Conservation (phyloP, 2,888 invertebrate species). For the Erpobdella octoculata region DNA sequence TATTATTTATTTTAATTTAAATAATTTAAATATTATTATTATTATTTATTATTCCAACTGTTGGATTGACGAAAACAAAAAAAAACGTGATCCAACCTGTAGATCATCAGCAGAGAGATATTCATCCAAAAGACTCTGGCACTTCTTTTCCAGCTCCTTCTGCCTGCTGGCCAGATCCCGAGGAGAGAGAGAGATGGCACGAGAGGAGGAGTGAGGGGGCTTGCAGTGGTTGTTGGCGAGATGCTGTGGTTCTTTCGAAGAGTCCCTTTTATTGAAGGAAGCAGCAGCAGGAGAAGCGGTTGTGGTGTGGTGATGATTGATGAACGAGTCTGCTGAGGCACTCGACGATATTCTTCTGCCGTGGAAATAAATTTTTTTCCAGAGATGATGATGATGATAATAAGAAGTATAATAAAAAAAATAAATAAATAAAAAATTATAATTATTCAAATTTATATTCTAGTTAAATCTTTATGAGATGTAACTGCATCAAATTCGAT, state of each 20-base stretch:
- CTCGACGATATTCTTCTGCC: slow-evolving; percentile 21
- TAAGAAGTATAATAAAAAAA: neutral
- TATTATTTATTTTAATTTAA: too few relatives aligned
- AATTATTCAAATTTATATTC: neutral
- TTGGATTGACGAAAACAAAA: too few relatives aligned
- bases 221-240: neutral
- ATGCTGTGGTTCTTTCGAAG: neutral
- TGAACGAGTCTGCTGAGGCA: slow-evolving; percentile 13
- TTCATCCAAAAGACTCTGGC: slow-evolving; percentile 55
- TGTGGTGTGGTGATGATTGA: too few relatives aligned
- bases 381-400: neutral
- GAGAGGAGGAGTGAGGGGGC: neutral
- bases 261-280: neutral
- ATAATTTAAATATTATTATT: too few relatives aligned
- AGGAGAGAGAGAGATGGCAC: slow-evolving; percentile 3
- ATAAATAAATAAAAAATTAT: neutral
- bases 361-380: neutral
- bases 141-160: slow-evolving; percentile 52
- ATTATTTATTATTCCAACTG: too few relatives aligned
- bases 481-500: too few relatives aligned
- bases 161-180: slow-evolving; percentile 14
- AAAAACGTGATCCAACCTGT: slow-evolving; percentile 37
- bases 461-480: neutral
- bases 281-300: slow-evolving; percentile 23
- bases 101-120: slow-evolving; percentile 54